Conservation (phyloP, 2,113 vertebrate species). For the Asarcornis scutulata region DNA sequence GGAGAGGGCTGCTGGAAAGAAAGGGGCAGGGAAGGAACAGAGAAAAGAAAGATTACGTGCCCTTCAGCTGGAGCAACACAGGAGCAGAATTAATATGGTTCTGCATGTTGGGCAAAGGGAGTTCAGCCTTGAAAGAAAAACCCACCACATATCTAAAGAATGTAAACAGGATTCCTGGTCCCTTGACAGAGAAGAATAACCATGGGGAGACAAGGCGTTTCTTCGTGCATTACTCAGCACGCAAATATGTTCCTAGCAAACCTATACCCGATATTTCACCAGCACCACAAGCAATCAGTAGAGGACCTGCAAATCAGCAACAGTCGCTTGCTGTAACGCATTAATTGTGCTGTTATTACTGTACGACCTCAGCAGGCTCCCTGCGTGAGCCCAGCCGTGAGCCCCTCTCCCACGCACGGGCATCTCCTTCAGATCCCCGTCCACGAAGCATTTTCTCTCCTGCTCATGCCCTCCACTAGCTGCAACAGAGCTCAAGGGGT, state of each 20-base stretch:
- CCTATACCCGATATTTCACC: neutral
- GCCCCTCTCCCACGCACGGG: neutral
- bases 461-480: neutral
- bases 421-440: neutral
- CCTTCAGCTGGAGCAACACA: neutral
- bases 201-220: neutral
- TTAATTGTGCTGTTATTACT: neutral
- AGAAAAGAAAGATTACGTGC: neutral
- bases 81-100: neutral
- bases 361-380: neutral
- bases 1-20: neutral
- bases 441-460: neutral
- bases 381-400: neutral
- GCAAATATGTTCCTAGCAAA: neutral
- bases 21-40: neutral
- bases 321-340: neutral
- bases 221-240: neutral
- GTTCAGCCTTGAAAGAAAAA: neutral
- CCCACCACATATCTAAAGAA: neutral
- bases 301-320: neutral
- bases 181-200: neutral
- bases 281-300: neutral
- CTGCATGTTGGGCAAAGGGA: neutral
- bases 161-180: constrained; percentile 15
- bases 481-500: neutral